Percentiles rank a stretch among this genome's conserved stretches.
These are phyloP conservation scores for Euura saliciscinereae DNA, from an alignment of 1,140 invertebrate genomes.

Conservation along the genomic window DNA sequence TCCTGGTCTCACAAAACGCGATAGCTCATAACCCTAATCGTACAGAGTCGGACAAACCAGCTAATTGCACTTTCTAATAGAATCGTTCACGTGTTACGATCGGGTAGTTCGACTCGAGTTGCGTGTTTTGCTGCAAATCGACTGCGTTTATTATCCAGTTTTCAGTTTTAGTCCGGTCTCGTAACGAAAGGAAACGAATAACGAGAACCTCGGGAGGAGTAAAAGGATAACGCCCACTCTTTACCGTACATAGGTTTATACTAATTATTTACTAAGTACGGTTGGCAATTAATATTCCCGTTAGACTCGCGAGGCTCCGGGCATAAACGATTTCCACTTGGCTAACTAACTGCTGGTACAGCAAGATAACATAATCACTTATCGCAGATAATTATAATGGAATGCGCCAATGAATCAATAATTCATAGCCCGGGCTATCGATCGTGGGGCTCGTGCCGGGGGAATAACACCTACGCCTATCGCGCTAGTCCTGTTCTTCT, in stretches of 20 bases:
- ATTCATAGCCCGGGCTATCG: slow-evolving; percentile 25
- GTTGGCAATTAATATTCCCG: not conserved
- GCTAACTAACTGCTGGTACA: not conserved
- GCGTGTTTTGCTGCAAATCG: too few species aligned
- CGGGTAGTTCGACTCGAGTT: not conserved
- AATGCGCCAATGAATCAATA: slow-evolving; percentile 33
- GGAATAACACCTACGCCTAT: too few species aligned
- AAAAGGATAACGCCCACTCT: too few species aligned
- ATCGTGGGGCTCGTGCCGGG: not conserved
- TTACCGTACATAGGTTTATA: too few species aligned
- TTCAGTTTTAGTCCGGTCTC: too few species aligned
- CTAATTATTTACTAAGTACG: not conserved
- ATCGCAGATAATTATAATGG: slow-evolving; percentile 30
- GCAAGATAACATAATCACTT: slow-evolving; percentile 7
- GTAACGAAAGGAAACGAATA: too few species aligned
- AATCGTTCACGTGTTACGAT: slow-evolving; percentile 1
- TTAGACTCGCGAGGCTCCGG: not conserved
- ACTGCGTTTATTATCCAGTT: too few species aligned
- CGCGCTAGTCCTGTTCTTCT: too few species aligned
- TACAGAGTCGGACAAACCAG: not conserved
- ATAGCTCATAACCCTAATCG: too few species aligned
- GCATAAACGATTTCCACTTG: not conserved
- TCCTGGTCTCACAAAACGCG: too few species aligned
- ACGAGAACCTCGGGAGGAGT: too few species aligned
- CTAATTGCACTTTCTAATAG: slow-evolving; percentile 5